Percentiles rank a stretch among this genome's conserved stretches.
Evolutionary conservation across 1,140 invertebrate genomes (phyloP).

Genomic region (Pogonomyrmex barbatus): DNA sequence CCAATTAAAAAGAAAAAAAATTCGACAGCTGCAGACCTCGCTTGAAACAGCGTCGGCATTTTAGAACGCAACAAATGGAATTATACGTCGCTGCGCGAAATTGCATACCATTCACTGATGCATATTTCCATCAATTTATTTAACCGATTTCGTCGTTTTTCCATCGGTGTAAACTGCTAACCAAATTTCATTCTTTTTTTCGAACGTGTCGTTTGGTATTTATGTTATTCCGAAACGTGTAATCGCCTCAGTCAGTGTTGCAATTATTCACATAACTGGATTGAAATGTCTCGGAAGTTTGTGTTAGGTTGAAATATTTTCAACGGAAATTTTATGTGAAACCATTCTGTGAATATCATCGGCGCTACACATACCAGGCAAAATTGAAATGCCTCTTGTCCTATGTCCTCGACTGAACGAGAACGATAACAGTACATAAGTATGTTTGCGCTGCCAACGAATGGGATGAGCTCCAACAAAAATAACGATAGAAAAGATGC

Average conservation of each 20-base stretch:
- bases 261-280: constrained; percentile 48
- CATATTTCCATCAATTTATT: constrained; percentile 58
- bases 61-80: constrained; percentile 55
- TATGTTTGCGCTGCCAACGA: constrained; percentile 63
- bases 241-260: constrained; percentile 31
- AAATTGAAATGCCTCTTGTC: constrained; percentile 57
- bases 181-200: constrained; percentile 36
- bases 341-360: constrained; percentile 44
- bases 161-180: constrained; percentile 38
- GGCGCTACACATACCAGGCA: constrained; percentile 13
- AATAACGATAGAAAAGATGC: constrained; percentile 53
- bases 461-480: constrained; percentile 60
- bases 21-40: constrained; percentile 28
- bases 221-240: constrained; percentile 32
- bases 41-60: constrained; percentile 44
- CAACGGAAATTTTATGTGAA: constrained; percentile 33
- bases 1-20: constrained; percentile 47
- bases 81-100: constrained; percentile 51
- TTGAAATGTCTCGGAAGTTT: constrained; percentile 48
- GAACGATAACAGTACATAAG: constrained; percentile 62
- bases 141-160: constrained; percentile 41
- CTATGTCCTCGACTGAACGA: constrained; percentile 41
- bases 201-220: constrained; percentile 30
- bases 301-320: constrained; percentile 22
- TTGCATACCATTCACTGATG: constrained; percentile 53